A percentile compares a stretch with the other conserved stretches of the same genome.
phyloP scores from a whole-genome alignment of 2,888 invertebrate genomes.

The Globia sparganii region DNA sequence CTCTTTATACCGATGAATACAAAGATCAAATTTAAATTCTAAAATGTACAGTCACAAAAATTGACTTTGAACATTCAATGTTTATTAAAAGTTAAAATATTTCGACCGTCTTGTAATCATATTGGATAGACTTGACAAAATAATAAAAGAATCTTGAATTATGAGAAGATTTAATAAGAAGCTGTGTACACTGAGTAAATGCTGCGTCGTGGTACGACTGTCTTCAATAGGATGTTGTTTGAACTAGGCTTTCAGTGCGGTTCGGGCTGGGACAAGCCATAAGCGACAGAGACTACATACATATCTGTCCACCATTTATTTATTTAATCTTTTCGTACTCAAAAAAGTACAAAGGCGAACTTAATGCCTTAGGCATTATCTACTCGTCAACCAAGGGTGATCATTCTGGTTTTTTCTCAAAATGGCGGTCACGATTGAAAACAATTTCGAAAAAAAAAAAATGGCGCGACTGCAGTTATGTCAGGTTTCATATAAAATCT shows the following conservation, averaged over 20 bases:
- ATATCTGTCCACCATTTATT: background rate
- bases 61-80: slow-evolving; percentile 3
- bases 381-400: too few species aligned
- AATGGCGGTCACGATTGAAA: background rate
- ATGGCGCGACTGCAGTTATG: too few species aligned
- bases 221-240: slow-evolving; percentile 52
- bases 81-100: slow-evolving; percentile 23
- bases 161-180: slow-evolving; percentile 53
- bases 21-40: slow-evolving; percentile 2
- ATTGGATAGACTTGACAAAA: slow-evolving; percentile 14
- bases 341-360: too few species aligned
- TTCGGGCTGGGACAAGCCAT: background rate
- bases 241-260: slow-evolving; percentile 34
- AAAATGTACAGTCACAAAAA: slow-evolving; percentile 3
- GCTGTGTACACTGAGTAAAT: slow-evolving; percentile 34
- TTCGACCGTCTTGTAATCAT: slow-evolving; percentile 21
- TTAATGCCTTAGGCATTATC: too few species aligned
- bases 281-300: background rate
- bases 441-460: too few species aligned
- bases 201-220: slow-evolving; percentile 24
- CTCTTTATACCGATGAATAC: background rate
- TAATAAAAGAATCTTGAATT: slow-evolving; percentile 18
- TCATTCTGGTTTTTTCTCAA: background rate
- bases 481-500: too few species aligned
- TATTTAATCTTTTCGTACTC: too few species aligned